Evolutionary conservation across 1,140 invertebrate species (phyloP).

Genomic region (Micrasema longulum): DNA sequence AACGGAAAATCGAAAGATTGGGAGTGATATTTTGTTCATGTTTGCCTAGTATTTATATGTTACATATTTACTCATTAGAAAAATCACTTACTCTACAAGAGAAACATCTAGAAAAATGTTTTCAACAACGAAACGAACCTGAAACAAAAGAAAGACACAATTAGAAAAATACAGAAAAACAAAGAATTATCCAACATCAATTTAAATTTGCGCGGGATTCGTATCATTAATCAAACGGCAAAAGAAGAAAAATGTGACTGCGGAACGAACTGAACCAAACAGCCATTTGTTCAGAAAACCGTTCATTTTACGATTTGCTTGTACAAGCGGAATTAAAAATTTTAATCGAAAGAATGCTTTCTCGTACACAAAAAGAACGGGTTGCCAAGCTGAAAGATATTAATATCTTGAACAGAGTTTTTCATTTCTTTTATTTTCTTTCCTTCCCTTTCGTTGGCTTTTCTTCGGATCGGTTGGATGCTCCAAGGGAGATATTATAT

Average conservation of each 20-base stretch:
- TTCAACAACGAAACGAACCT: slow-evolving; percentile 4
- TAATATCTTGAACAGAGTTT: slow-evolving; percentile 49
- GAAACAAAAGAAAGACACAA: slow-evolving; percentile 12
- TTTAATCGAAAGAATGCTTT: slow-evolving; percentile 31
- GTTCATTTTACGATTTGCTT: slow-evolving; percentile 33
- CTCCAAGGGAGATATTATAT: slow-evolving; percentile 45
- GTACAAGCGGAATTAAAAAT: slow-evolving; percentile 23
- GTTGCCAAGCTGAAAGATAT: slow-evolving; percentile 42
- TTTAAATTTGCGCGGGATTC: slow-evolving; percentile 17
- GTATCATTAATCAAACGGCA: slow-evolving; percentile 30
- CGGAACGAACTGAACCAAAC: neutral
- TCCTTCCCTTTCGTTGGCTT: slow-evolving; percentile 21
- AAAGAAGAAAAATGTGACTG: slow-evolving; percentile 12
- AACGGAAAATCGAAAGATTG: too few species aligned
- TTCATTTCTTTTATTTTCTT: slow-evolving; percentile 32
- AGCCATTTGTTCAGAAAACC: slow-evolving; percentile 6
- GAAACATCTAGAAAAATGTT: too few species aligned
- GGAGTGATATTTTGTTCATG: too few species aligned
- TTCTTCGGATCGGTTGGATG: slow-evolving; percentile 33
- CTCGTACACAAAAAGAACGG: slow-evolving; percentile 11
- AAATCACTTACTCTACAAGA: too few species aligned
- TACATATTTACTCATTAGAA: too few species aligned
- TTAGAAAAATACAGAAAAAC: neutral
- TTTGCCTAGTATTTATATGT: too few species aligned
- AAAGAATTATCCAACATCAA: slow-evolving; percentile 28